Base-by-base conservation (phyloP, 2,113 vertebrate species). In the Dipodomys merriami region DNA sequence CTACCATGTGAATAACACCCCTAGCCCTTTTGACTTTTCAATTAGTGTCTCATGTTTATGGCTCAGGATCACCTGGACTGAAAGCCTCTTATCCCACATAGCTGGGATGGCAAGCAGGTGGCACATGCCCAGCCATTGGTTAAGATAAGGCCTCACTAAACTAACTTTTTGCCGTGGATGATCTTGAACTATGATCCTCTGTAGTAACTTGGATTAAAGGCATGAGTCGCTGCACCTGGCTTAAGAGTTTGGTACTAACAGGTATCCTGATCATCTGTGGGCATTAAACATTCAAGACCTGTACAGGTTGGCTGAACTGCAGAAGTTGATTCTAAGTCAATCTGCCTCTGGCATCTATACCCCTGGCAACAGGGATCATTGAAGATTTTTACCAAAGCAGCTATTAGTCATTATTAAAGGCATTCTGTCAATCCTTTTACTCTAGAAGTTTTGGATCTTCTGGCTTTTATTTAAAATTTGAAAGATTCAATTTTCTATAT, bases 381-480 rank as follows among this genome's bases (percentile, higher is more conserved):
- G 79, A 73, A 79, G 84, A 91, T 88, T 88, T 39, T 88, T 57
- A 73, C 53, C 35, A 79, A 53, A 29, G 11, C 68, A 33, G 60
- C 23, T 29, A n/a, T 85, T 33, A 73, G 67, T 74, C 30, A n/a
- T 22, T 29, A 15, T 84, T 88, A 60, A 60, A 79, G 65, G 72
- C 69, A 77, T 79, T 67, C 57, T 76, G 77, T 33, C 22, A 78
- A 20, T 91, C 16, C n/a, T 84, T 78, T 79, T 65, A 69, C 65
- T 64, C 44, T 71, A 67, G 76, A 71, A 35, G 62, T 76, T 73
- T 49, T 25, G 53, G 35, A 68, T 78, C 77, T 76, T 88, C 78
- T 18, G 67, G 53, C 22, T 19, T 91, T 86, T 94, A 57, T 88
- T 93, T 96, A 72, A 84, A 91, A 90, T 74, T 16, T 60, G 29